Evolutionary conservation across 2,113 vertebrate genomes (phyloP).

Genomic region (Onychostruthus taczanowskii): DNA sequence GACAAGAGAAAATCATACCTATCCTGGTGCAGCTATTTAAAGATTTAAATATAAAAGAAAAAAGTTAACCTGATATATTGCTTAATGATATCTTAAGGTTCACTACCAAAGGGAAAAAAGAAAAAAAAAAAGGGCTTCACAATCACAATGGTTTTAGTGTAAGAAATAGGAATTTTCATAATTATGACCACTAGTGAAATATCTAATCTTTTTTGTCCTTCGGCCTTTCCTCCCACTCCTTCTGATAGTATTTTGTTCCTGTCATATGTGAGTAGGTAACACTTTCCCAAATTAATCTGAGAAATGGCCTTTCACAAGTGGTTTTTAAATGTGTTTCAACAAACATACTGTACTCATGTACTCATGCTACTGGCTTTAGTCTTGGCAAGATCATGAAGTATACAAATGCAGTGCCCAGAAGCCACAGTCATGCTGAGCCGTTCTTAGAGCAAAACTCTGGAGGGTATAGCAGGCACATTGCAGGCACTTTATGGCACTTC

Average conservation of each 20-base stretch:
- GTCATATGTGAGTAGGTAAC: not conserved
- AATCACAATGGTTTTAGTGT: not conserved
- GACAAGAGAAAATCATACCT: not conserved
- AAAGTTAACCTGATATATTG: not conserved
- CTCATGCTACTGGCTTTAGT: not conserved
- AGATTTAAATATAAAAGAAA: not conserved
- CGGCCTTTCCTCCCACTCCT: fast-evolving
- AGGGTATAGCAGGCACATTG: not conserved
- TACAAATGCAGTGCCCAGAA: not conserved
- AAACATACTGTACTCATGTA: not conserved
- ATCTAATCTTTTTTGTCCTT: not conserved
- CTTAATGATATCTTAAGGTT: not conserved
- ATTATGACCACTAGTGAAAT: not conserved
- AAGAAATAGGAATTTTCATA: not conserved
- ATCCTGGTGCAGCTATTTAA: not conserved
- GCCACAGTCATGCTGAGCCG: not conserved
- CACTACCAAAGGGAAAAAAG: not conserved
- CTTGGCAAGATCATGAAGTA: not conserved
- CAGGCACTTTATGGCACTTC: not conserved
- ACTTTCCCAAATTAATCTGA: not conserved
- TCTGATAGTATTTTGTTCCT: not conserved
- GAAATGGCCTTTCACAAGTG: not conserved
- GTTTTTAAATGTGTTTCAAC: not conserved
- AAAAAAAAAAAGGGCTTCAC: not conserved
- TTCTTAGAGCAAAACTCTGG: not conserved